Evolutionary conservation across 2,113 vertebrate species (phyloP).

Genomic region (Brevimyrus niger): DNA sequence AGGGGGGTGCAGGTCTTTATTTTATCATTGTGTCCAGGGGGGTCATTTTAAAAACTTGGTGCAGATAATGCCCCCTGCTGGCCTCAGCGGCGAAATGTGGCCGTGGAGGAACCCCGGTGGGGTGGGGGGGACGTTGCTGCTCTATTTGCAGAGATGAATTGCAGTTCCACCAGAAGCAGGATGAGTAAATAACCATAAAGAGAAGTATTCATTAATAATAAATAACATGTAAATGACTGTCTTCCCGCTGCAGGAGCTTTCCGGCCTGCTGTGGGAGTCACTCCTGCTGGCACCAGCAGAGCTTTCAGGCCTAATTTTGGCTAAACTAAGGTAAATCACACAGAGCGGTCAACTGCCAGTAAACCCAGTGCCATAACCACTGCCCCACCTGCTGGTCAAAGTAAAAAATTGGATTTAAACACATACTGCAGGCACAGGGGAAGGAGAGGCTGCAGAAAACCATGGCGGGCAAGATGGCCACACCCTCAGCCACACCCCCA

Average conservation of each 20-base stretch:
- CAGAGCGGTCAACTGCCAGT: neutral
- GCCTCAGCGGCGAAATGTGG: neutral
- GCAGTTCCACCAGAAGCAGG: neutral
- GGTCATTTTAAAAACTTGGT: neutral
- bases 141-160: neutral
- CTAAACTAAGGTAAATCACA: neutral
- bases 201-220: neutral
- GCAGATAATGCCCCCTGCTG: neutral
- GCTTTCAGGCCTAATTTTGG: neutral
- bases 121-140: no score
- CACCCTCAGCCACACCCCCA: neutral
- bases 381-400: neutral
- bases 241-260: neutral
- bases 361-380: neutral
- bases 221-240: neutral
- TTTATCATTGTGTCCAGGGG: neutral
- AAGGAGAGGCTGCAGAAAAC: neutral
- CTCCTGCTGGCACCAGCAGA: neutral
- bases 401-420: neutral
- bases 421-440: neutral
- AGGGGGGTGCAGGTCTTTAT: neutral
- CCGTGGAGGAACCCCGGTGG: neutral
- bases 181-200: neutral
- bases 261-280: neutral
- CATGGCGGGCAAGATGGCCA: neutral